Evolutionary conservation across 2,797 vertebrate genomes (phyloP).

Genomic region (Erethizon dorsatum): DNA sequence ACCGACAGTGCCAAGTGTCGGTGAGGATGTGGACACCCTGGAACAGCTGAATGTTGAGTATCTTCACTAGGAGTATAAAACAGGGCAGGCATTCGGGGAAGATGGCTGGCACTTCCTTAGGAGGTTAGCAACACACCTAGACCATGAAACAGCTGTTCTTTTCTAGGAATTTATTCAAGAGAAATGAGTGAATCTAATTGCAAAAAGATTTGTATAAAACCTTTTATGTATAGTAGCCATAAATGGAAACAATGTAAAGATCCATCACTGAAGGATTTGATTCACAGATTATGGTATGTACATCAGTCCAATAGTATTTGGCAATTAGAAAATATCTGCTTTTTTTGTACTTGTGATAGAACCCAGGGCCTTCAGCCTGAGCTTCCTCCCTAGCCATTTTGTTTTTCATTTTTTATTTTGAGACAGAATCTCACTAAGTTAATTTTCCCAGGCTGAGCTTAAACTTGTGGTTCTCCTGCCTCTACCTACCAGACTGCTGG

Average conservation of each 20-base stretch:
- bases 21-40: background rate
- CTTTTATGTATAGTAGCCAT: background rate
- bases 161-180: background rate
- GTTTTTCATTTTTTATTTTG: background rate
- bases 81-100: background rate
- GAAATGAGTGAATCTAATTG: background rate
- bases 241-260: background rate
- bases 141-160: background rate
- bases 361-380: background rate
- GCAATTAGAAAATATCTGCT: background rate
- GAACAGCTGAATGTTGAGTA: background rate
- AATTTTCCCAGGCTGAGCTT: background rate
- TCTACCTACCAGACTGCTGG: background rate
- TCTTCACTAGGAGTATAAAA: background rate
- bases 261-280: background rate
- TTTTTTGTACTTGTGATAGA: background rate
- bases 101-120: background rate
- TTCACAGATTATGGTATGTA: background rate
- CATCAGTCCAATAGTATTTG: background rate
- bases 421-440: background rate
- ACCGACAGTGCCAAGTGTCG: background rate
- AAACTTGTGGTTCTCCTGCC: background rate
- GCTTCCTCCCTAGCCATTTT: background rate
- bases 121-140: background rate
- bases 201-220: background rate